phyloP scores from a whole-genome alignment of 2,888 invertebrate genomes.

The Ophraella communa region DNA sequence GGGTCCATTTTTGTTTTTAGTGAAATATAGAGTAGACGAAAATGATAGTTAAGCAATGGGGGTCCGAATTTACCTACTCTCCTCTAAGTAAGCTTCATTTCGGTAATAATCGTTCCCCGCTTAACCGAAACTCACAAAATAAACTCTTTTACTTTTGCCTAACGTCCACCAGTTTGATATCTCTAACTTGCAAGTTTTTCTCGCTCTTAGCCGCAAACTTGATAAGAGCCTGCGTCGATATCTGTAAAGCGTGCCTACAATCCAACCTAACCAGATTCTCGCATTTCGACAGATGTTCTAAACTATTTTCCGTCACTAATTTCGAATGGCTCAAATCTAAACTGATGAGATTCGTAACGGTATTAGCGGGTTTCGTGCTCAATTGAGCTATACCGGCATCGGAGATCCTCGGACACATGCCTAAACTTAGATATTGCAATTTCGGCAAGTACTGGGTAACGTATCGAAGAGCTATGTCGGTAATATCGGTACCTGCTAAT shows the following conservation, averaged over 20 bases:
- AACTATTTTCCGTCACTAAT: constrained; percentile 79
- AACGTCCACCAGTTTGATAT: constrained; percentile 76
- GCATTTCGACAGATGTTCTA: constrained; percentile 81
- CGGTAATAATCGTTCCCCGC: not conserved
- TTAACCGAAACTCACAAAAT: not conserved
- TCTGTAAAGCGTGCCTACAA: constrained; percentile 79
- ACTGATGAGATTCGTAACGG: constrained; percentile 71
- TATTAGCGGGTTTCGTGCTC: constrained; percentile 75
- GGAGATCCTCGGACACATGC: constrained; percentile 86
- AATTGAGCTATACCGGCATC: constrained; percentile 91
- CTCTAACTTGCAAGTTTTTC: constrained; percentile 79
- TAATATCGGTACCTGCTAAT: constrained; percentile 87
- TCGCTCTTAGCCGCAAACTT: constrained; percentile 83
- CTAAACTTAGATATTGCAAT: constrained; percentile 78
- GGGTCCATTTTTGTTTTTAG: too few relatives aligned
- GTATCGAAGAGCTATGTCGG: constrained; percentile 83
- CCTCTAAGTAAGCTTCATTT: too few relatives aligned
- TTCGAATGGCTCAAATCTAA: constrained; percentile 84
- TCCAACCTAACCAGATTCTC: constrained; percentile 76
- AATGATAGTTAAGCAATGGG: too few relatives aligned
- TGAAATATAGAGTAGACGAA: too few relatives aligned
- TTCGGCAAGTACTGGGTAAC: constrained; percentile 78
- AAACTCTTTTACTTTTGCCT: constrained; percentile 41
- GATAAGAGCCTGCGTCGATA: constrained; percentile 81
- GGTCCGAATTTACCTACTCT: too few relatives aligned